A percentile compares a stretch with the other conserved stretches of the same genome.
Evolutionary conservation across 2,113 vertebrate genomes (phyloP).

Genomic region (Prionailurus viverrinus): DNA sequence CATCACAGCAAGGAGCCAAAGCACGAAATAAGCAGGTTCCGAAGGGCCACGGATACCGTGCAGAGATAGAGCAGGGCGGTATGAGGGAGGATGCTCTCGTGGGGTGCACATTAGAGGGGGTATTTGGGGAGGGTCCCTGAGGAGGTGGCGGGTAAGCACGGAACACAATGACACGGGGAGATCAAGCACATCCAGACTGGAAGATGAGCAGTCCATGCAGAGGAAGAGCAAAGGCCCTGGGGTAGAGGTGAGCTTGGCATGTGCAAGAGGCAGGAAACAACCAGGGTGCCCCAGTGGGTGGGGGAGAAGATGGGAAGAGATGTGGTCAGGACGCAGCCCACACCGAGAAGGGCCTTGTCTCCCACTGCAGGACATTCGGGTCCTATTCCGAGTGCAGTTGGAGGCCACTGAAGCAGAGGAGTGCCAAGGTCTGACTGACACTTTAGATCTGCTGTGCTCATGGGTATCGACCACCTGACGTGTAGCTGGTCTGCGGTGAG

Average conservation of each 20-base stretch:
- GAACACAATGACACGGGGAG: background rate
- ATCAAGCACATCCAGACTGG: background rate
- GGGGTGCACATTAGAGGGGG: background rate
- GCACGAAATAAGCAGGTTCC: background rate
- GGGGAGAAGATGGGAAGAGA: background rate
- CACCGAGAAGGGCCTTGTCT: background rate
- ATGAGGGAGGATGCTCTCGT: background rate
- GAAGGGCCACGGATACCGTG: too few species aligned
- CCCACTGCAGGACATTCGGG: too few species aligned
- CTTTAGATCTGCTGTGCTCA: background rate
- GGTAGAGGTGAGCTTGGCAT: background rate
- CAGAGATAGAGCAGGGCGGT: background rate
- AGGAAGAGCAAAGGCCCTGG: background rate
- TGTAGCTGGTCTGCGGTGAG: background rate
- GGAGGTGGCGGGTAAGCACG: background rate
- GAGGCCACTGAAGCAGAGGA: background rate
- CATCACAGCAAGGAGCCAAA: background rate
- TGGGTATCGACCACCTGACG: background rate
- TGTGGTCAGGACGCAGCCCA: background rate
- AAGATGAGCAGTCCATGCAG: background rate
- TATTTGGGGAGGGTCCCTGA: background rate
- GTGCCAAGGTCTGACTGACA: background rate
- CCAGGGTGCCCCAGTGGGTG: background rate
- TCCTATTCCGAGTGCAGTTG: background rate
- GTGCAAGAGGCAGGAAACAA: too few species aligned